These are phyloP conservation scores for Poeciliopsis presidionis DNA, from an alignment of 2,797 vertebrate genomes.

Conservation along the genomic window DNA sequence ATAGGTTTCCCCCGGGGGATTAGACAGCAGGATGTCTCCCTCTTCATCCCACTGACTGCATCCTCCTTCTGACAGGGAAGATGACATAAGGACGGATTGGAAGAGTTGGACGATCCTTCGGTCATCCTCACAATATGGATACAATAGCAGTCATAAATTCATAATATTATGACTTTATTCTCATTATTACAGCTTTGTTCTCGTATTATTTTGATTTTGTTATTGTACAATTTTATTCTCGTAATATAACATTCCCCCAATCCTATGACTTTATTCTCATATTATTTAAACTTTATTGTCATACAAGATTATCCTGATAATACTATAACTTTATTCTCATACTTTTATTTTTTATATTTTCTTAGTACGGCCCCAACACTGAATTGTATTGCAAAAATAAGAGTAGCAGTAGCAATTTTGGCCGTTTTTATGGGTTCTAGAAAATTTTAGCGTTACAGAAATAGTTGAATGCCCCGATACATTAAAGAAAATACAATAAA, in stretches of 20 bases:
- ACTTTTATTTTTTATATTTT: too few species aligned
- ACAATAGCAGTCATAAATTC: constrained; percentile 1
- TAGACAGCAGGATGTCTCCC: constrained; percentile 66
- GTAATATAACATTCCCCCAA: too few species aligned
- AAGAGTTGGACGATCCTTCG: constrained; percentile 48
- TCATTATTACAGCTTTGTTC: too few species aligned
- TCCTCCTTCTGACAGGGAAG: constrained; percentile 27
- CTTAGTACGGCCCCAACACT: too few species aligned
- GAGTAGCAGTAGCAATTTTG: background rate
- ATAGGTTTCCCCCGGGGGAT: constrained; percentile 65
- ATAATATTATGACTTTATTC: too few species aligned
- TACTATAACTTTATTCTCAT: too few species aligned
- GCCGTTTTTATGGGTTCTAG: too few species aligned
- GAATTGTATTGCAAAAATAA: background rate
- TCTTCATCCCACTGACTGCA: constrained; percentile 29
- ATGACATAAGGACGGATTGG: constrained; percentile 41
- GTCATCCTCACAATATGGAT: constrained; percentile 19
- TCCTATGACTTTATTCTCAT: too few species aligned
- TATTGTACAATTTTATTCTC: too few species aligned
- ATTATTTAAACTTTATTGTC: too few species aligned
- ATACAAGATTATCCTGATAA: too few species aligned
- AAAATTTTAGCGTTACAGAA: background rate
- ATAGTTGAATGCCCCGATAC: background rate
- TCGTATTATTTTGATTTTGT: too few species aligned
- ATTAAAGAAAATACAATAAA: background rate